Base-by-base conservation (phyloP, 2,797 vertebrate genomes). In the Poeciliopsis turneri region DNA sequence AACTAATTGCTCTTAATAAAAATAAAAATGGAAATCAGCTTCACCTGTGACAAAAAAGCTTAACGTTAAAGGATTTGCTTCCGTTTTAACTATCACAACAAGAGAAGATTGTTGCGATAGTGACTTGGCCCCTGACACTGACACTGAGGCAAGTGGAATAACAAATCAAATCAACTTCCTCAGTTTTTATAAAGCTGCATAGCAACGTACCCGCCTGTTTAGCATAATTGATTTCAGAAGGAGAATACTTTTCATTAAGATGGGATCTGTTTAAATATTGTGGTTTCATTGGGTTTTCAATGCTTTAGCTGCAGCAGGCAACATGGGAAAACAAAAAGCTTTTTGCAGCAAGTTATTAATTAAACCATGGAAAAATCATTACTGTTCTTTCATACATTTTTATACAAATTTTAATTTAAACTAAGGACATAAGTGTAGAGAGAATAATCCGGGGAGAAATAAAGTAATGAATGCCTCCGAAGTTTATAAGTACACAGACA, bases 11-110 rank as follows among this genome's bases (percentile, higher is more conserved):
- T 39, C 59, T 72, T 20, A 72, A 76, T 57, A 64, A 72, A 41
- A 77, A 75, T 9, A 49, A 39, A 79, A 86, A 78, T 70, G 36
- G 33, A 80, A 90, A 82, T 81, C 23, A 81, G 68, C 30, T 6
- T 3, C 4, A 23, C 45, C 13, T 0, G 1, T 74, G 53, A 84
- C 72, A 82, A 81, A 84, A 82, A 61, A 30, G 86, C 11, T 83
- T 79, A 78, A 51, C 55, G 72, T 79, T 66, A 46, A 75, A 45
- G 80, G 66, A 85, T 76, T 72, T 85, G 43, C 2, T 76, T 82
- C 5, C 55, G 23, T 80, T 76, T 78, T 12, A 83, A 57, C 55
- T 59, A 9, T 73, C 18, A 45, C 1, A 61, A 53, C 71, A 75
- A 69, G 4, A 25, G 1, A 84, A 20, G 1, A 84, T 84, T 41